These are phyloP conservation scores for Synodontis membranacea DNA, from an alignment of 2,113 vertebrate genomes.

Conservation along the genomic window DNA sequence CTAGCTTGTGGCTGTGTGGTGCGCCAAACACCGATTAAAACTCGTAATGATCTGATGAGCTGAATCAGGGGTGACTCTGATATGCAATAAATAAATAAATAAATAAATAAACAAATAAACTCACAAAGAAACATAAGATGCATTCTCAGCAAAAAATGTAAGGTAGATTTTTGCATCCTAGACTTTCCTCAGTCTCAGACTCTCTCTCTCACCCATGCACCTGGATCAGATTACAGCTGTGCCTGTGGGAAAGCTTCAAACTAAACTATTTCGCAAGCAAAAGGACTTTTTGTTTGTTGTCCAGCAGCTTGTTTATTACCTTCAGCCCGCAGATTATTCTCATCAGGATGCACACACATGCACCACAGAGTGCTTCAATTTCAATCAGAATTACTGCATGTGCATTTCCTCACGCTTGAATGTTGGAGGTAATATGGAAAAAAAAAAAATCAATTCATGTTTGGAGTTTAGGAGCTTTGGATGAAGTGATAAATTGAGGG, in stretches of 20 bases:
- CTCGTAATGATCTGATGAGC: neutral
- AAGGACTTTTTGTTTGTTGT: conserved; percentile 28
- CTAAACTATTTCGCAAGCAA: conserved; percentile 10
- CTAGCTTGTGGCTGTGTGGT: too few relatives aligned
- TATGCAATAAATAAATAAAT: neutral
- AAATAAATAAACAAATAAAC: neutral
- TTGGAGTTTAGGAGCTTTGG: neutral
- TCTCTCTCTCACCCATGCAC: conserved; percentile 5
- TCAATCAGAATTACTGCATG: neutral
- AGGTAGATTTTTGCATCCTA: neutral
- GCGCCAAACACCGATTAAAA: too few relatives aligned
- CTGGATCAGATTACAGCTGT: conserved; percentile 30
- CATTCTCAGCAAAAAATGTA: conserved; percentile 1
- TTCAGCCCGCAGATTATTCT: neutral
- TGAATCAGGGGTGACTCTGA: neutral
- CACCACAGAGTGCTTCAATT: neutral
- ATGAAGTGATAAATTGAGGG: conserved; percentile 32
- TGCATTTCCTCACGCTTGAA: neutral
- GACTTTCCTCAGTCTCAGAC: neutral
- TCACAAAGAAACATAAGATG: too few relatives aligned
- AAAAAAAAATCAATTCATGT: neutral
- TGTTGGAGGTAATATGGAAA: neutral
- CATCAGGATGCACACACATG: neutral
- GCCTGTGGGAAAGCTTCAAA: conserved; percentile 1
- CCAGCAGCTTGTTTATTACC: neutral